Base-by-base conservation (phyloP, 1,140 invertebrate genomes). In the Colletes gigas region DNA sequence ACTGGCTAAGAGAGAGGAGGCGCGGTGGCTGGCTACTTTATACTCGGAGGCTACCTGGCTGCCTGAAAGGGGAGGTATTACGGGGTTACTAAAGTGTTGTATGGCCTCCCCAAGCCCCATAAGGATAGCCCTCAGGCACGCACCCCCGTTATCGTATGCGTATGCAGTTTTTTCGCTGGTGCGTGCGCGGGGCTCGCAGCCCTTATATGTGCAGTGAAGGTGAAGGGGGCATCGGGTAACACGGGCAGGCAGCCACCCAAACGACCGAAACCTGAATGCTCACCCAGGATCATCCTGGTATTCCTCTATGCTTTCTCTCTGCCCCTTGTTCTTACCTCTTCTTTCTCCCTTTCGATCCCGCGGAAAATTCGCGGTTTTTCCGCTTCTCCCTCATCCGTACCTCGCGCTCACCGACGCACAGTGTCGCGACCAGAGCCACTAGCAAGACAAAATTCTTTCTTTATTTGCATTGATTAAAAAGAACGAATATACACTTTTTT, bases 161-260 rank as follows among this genome's bases (percentile, higher is more conserved):
- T 91, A 92, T 89, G 90, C 92, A 90, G 79, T 81, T 81, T 81
- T 81, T 81, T 81, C 79, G 79, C 79, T 81, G 90, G 90, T 92
- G 91, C 91, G 91, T 92, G 91, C 90, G 74, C 74, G 79, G 79
- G 68, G 57, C 70, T 85, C 57, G 91, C 90, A 92, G 91, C 92
- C 91, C 92, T 91, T 92, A 92, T 91, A 86, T 87, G 84, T 88
- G 86, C 85, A 88, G 78, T 82, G 85, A 87, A 88, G 86, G 86
- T 88, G 86, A 88, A 88, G 85, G 91, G 90, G 91, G 92, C 91
- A 92, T 93, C 79, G 90, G 90, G 91, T 93, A 92, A 92, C 92
- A 87, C 86, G 86, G 86, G 85, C 86, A 88, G 83, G 78, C 83
- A 88, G 82, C 85, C 86, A 88, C 78, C 84, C 84, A 86, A 88